Conservation (phyloP, 2,888 invertebrate genomes). For the Lithophane leautieri region DNA sequence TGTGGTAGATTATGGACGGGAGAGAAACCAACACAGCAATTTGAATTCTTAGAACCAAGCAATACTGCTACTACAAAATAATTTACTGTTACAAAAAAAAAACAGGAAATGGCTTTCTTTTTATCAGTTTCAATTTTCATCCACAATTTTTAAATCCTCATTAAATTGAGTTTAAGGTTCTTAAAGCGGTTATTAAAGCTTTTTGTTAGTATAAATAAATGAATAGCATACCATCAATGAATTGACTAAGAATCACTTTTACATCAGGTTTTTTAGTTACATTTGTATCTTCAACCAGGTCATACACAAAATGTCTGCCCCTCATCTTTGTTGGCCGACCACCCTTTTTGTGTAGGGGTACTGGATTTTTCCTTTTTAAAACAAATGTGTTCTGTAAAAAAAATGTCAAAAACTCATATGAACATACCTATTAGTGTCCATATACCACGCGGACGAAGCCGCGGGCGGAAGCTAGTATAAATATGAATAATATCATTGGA, state of each 20-base stretch:
- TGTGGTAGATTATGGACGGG: neutral
- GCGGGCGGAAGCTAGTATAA: too few relatives aligned
- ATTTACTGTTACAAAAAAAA: neutral
- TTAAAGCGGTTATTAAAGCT: too few relatives aligned
- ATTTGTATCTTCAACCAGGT: slow-evolving; percentile 92
- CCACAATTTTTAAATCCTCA: neutral
- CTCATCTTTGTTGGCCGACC: slow-evolving; percentile 88
- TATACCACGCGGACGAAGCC: too few relatives aligned
- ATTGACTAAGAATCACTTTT: slow-evolving; percentile 92
- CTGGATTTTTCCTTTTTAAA: slow-evolving; percentile 91
- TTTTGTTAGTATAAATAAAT: neutral
- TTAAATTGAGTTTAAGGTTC: neutral
- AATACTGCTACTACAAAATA: neutral
- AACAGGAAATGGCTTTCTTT: neutral
- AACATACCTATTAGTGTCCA: too few relatives aligned
- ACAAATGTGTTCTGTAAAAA: slow-evolving; percentile 94
- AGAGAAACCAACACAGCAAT: neutral
- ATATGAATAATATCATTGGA: neutral
- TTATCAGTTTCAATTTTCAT: neutral
- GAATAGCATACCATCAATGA: slow-evolving; percentile 91
- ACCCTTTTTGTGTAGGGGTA: slow-evolving; percentile 91
- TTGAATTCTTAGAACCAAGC: neutral
- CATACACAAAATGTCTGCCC: slow-evolving; percentile 93
- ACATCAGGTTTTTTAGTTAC: slow-evolving; percentile 88
- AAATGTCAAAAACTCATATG: too few relatives aligned